Percentiles rank a stretch among this genome's conserved stretches.
Conservation (phyloP, 2,888 invertebrate genomes). For the Pilophorus perplexus region DNA sequence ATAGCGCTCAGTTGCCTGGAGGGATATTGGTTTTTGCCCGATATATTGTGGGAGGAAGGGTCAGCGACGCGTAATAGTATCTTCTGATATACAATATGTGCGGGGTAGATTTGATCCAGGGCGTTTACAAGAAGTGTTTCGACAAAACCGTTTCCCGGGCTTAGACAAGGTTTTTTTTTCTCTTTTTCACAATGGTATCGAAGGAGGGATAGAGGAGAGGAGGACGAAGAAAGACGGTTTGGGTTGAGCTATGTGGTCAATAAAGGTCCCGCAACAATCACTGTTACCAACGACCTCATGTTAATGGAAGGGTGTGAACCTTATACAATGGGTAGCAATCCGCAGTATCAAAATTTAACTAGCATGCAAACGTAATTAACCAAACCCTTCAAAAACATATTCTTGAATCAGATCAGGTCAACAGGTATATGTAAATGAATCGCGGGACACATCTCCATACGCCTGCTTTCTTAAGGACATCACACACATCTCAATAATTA, state of each 20-base stretch:
- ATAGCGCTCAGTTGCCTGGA: neutral
- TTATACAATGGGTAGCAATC: no score
- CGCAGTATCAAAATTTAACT: no score
- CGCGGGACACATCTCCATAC: no score
- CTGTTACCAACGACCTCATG: no score
- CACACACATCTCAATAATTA: no score
- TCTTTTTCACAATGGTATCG: neutral
- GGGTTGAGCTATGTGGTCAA: conserved; percentile 28
- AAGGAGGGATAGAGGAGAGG: no score
- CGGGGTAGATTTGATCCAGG: conserved; percentile 2
- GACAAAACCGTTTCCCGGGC: conserved; percentile 12
- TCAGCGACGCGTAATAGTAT: conserved; percentile 13
- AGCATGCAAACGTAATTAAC: no score
- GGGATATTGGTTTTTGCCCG: neutral
- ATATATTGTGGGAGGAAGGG: neutral
- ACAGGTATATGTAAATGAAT: no score
- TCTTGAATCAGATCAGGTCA: no score
- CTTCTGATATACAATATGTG: conserved; percentile 13
- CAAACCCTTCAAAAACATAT: no score
- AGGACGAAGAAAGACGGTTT: conserved; percentile 5
- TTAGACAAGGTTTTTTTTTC: neutral
- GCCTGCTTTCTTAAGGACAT: no score
- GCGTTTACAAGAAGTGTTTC: conserved; percentile 1
- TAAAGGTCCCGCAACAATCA: conserved; percentile 25
- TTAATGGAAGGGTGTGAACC: no score